Evolutionary conservation across 2,888 invertebrate species (phyloP), one percentile per base, ranked within the genome.

Genomic region (Philhelius pedissequus): DNA sequence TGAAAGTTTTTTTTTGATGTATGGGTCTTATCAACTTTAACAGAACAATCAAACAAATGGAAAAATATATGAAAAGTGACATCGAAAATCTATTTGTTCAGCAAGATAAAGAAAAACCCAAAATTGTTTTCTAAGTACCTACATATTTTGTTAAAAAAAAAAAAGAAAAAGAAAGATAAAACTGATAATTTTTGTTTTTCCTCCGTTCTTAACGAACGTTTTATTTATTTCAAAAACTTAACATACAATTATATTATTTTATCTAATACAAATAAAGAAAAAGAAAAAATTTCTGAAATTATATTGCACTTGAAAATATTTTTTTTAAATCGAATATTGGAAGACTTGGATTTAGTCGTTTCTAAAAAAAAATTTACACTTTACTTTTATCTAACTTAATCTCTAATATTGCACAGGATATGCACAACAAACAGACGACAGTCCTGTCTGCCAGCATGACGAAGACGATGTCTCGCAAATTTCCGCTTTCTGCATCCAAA

Each of bases 331-430:
- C 58, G 66, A 80, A 77, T 71, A 76, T 45, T 82, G 84, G 84
- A 84, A 84, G 84, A 84, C 84, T 60, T 80, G 75, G 84, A 84
- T 84, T 84, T 45, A 75, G 71, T 80, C 71, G 71, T 80, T 52
- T 45, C 66, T 74, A 52, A 76, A 70, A 35, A 43, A 56, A 75
- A 80, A 80, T 80, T 40, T 83, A 83, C 83, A 83, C 56, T 82
- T 56, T 56, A 83, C 56, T 82, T 56, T 56, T 74, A 68, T 45
- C 58, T 78, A 22, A 50, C 78, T 77, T 83, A 80, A 22, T 40
- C 13, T 75, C 71, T 80, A 84, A 66, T 84, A 84, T 84, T 84
- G 84, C 84, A 84, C 84, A 68, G 50, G 52, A 73, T 71, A 50
- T 13, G 58, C 30, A 32, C n/a, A 48, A 40, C 35, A 45, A 40